Percentiles rank a stretch among this genome's conserved stretches.
These are phyloP conservation scores for Oryzias dopingdopingensis DNA, from an alignment of 2,797 vertebrate species.

Conservation along the genomic window DNA sequence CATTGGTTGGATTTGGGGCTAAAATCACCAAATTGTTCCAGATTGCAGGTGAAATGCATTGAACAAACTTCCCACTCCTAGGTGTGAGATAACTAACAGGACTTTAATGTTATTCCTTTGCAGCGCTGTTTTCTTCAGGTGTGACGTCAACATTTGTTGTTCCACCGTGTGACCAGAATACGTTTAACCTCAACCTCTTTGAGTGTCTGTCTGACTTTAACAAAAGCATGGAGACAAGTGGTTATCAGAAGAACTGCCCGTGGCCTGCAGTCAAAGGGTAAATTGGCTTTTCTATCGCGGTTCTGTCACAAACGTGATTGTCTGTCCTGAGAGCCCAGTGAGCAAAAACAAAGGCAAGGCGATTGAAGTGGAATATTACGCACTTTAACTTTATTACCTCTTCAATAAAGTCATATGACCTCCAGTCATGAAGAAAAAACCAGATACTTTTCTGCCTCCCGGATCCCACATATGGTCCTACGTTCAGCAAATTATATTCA, in stretches of 20 bases:
- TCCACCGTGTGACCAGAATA: constrained; percentile 49
- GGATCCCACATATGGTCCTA: constrained; percentile 34
- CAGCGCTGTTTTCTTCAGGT: constrained; percentile 34
- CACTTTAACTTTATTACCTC: too few relatives aligned
- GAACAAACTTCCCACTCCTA: too few relatives aligned
- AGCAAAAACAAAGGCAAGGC: too few relatives aligned
- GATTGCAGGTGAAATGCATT: too few relatives aligned
- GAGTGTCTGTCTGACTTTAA: constrained; percentile 65
- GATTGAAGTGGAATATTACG: too few relatives aligned
- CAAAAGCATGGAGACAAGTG: constrained; percentile 52
- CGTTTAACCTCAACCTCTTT: constrained; percentile 47
- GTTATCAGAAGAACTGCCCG: constrained; percentile 56
- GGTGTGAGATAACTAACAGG: neutral
- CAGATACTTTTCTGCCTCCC: constrained; percentile 47
- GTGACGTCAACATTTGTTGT: neutral
- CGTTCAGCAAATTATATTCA: constrained; percentile 43
- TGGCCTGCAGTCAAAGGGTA: constrained; percentile 71
- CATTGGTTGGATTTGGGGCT: too few relatives aligned
- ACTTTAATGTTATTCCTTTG: neutral
- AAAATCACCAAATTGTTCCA: too few relatives aligned
- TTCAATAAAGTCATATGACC: too few relatives aligned
- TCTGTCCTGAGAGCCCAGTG: neutral
- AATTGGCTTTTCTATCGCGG: neutral
- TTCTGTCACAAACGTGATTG: neutral
- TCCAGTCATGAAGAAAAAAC: constrained; percentile 35